Base-by-base conservation (phyloP, 1,140 invertebrate genomes). In the Adoxophyes honmai region DNA sequence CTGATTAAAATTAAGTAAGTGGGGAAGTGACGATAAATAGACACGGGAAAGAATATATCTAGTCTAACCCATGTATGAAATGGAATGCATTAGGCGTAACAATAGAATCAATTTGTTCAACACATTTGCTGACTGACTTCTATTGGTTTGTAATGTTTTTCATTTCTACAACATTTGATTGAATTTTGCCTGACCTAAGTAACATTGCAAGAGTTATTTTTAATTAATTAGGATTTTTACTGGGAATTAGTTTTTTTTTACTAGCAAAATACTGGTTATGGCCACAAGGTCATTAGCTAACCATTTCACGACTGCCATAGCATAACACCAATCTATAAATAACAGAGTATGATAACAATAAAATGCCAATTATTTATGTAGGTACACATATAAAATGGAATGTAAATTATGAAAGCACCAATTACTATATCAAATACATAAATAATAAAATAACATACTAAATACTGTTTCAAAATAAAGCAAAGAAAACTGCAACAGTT, bases 1-100 rank as follows among this genome's bases (percentile, higher is more conserved):
- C 79, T 87, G 79, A 73, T 81, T 75, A 70, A 73, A 72, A 72
- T 64, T 70, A 70, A 66, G 71, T 52, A 68, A 68, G 51, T 68
- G 57, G 66, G 72, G 60, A 6, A 28, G 67, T 39, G 52, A 59
- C 53, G 51, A 13, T 55, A 36, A 62, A 64, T 42, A 64, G 55
- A 74, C 68, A 70, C 66, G 67, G 62, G 58, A 64, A 66, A 68
- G 70, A 52, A 72, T n/a, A n/a, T n/a, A 77, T 71, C 70, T 61
- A 66, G 62, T 67, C 62, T 63, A 59, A 54, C 64, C 34, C 60
- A 59, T 55, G 68, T 52, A 69, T 57, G 61, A 51, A 59, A 58
- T 75, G 73, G 76, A 76, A 78, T 78, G 73, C 66, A 66, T 68
- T 56, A 37, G 42, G 58, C 61, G 16, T 57, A 37, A 51, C 62